Conservation (phyloP, 2,888 invertebrate genomes). For the Unio pictorum region DNA sequence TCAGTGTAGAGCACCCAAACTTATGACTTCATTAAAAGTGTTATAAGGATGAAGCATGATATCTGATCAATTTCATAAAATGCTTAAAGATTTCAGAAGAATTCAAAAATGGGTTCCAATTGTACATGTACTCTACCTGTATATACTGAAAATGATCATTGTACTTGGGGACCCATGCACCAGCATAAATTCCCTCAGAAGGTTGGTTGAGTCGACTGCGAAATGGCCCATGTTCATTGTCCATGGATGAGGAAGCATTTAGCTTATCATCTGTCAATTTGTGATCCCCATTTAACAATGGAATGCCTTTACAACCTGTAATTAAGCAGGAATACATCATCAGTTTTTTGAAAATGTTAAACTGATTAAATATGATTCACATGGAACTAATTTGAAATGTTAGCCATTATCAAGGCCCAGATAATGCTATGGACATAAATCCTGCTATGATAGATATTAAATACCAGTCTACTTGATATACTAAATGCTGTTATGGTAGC, state of each 20-base stretch:
- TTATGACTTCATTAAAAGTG: neutral
- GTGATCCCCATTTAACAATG: constrained; percentile 39
- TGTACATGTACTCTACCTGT: constrained; percentile 28
- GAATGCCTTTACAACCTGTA: constrained; percentile 42
- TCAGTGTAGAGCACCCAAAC: too few species aligned
- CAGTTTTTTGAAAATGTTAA: too few species aligned
- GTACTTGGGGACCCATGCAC: constrained; percentile 50
- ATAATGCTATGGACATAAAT: too few species aligned
- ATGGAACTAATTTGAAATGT: too few species aligned
- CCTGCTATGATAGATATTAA: too few species aligned
- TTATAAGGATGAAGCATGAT: neutral
- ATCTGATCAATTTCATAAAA: too few species aligned
- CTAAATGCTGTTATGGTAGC: too few species aligned
- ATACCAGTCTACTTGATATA: too few species aligned
- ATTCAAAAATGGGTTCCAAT: neutral
- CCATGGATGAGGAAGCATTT: constrained; percentile 44
- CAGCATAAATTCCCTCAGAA: constrained; percentile 37
- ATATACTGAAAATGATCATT: constrained; percentile 46
- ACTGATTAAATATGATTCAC: too few species aligned
- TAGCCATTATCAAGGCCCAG: too few species aligned
- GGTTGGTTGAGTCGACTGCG: constrained; percentile 46
- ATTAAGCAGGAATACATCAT: too few species aligned
- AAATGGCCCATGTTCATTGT: constrained; percentile 36
- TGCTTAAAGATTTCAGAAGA: too few species aligned
- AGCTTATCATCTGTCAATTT: constrained; percentile 45